Evolutionary conservation across 2,113 vertebrate species (phyloP), one percentile per base, ranked within the genome.

Genomic region (Stegastes partitus): DNA sequence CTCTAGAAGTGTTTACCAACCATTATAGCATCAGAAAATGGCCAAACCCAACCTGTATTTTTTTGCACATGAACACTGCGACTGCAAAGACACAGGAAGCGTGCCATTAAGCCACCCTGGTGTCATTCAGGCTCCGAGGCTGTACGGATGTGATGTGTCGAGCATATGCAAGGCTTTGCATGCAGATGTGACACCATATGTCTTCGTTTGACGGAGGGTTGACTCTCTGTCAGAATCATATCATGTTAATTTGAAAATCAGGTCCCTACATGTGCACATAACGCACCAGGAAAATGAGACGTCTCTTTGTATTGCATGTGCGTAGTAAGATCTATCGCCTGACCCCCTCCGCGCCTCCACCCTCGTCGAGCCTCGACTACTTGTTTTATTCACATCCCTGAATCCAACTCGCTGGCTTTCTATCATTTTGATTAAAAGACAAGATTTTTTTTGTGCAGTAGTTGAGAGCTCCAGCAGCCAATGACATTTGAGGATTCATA

Each of bases 361-460:
- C 42, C 62, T 50, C 76, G 74, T 77, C 71, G 15, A 83, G 64
- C 81, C 54, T 62, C 26, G 16, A 37, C 78, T 56, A 58, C 85
- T 76, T 75, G 72, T 87, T 92, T 90, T 91, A 90, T 93, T 93
- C 89, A 93, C 96, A 96, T 95, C 95, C 96, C 95, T 96, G 96
- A 96, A 95, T 97, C 94, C 90, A 88, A 95, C 95, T 94, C 93
- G 94, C 94, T 91, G 93, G 95, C 95, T 96, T 96, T 98, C 96
- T 97, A 97, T 98, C 97, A 98, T 97, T 97, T 96, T 97, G 97
- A 98, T 98, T 97, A 98, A 98, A 98, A 97, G 95, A 96, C n/a
- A 94, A 95, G 96, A 97, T 98, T 97, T 97, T 86, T 96, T 95
- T 96, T 96, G 94, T 92, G 95, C 94, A 58, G 95, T 94, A 97